These are phyloP conservation scores for Ctena decussata DNA, from an alignment of 2,888 invertebrate species.

Conservation along the genomic window DNA sequence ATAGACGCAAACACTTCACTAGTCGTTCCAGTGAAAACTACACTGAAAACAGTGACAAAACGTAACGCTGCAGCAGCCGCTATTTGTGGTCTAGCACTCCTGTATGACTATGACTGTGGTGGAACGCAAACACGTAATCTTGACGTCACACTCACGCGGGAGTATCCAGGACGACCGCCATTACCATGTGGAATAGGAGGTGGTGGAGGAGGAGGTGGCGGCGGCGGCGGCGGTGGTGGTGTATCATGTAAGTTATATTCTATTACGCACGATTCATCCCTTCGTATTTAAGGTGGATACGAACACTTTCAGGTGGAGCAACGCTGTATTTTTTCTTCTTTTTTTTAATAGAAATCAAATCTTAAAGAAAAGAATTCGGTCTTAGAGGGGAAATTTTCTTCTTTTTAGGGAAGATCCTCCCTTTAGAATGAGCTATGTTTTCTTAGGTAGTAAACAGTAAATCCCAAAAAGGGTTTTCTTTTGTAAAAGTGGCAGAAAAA, in stretches of 20 bases:
- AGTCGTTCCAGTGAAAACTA: constrained; percentile 54
- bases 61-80: constrained; percentile 22
- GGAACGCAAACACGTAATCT: constrained; percentile 34
- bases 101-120: constrained; percentile 58
- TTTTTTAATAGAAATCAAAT: too few relatives aligned
- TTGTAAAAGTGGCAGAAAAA: too few relatives aligned
- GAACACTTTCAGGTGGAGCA: too few relatives aligned
- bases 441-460: too few relatives aligned
- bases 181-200: constrained; percentile 32
- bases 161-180: constrained; percentile 53
- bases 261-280: too few relatives aligned
- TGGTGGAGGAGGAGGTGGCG: constrained; percentile 30
- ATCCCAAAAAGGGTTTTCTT: too few relatives aligned
- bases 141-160: constrained; percentile 48
- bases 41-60: constrained; percentile 36
- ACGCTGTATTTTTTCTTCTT: too few relatives aligned
- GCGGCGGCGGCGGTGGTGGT: constrained; percentile 41
- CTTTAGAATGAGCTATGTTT: too few relatives aligned
- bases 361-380: too few relatives aligned
- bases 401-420: too few relatives aligned
- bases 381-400: too few relatives aligned
- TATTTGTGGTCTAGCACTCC: constrained; percentile 45
- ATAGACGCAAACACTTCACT: constrained; percentile 30
- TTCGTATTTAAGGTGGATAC: too few relatives aligned
- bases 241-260: constrained; percentile 30